These are phyloP conservation scores for Parasteatoda tepidariorum DNA, from an alignment of 1,140 invertebrate species.

Conservation along the genomic window DNA sequence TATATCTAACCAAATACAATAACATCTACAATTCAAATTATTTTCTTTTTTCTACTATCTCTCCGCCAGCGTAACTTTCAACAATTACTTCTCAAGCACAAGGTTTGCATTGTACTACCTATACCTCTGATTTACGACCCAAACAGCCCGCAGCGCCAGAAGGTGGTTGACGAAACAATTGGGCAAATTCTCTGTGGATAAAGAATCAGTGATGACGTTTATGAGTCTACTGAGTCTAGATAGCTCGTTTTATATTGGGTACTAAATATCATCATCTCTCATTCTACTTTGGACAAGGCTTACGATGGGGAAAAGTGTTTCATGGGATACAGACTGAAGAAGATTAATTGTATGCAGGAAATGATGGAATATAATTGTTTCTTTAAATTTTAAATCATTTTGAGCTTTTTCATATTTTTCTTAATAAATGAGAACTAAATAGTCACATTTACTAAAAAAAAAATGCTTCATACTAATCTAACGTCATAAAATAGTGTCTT, in stretches of 20 bases:
- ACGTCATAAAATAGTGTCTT: too few species aligned
- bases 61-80: slow-evolving; percentile 3
- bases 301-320: background rate
- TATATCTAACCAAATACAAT: slow-evolving; percentile 20
- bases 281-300: background rate
- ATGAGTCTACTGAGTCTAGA: slow-evolving; percentile 38
- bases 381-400: too few species aligned
- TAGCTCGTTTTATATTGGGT: slow-evolving; percentile 41
- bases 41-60: slow-evolving; percentile 14
- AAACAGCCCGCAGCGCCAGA: background rate
- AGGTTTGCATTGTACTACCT: slow-evolving; percentile 37
- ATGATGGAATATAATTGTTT: too few species aligned
- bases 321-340: too few species aligned
- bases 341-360: too few species aligned
- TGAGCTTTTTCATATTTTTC: too few species aligned
- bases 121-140: slow-evolving; percentile 29
- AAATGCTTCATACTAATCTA: too few species aligned
- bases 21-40: slow-evolving; percentile 46
- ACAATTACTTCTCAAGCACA: slow-evolving; percentile 14
- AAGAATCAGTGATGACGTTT: slow-evolving; percentile 41
- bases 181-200: slow-evolving; percentile 32
- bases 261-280: slow-evolving; percentile 29
- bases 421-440: too few species aligned
- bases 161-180: slow-evolving; percentile 15
- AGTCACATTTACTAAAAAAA: too few species aligned